Percentiles rank a stretch among this genome's conserved stretches.
phyloP scores from a whole-genome alignment of 2,113 vertebrate genomes.

The Callopanchax toddi region DNA sequence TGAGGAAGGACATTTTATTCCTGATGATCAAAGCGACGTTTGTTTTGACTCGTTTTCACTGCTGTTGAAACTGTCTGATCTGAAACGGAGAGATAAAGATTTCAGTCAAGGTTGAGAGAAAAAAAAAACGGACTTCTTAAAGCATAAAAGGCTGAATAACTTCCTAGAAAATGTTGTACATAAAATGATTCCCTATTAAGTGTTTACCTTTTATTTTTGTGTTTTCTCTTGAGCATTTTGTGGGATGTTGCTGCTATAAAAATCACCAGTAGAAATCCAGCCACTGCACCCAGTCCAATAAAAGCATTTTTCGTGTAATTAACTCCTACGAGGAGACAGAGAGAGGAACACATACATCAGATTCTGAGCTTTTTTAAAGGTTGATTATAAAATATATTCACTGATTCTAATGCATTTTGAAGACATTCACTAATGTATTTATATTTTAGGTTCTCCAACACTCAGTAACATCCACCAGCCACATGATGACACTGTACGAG shows the following conservation, averaged over 20 bases:
- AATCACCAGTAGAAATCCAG: conserved; percentile 64
- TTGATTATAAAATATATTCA: neutral
- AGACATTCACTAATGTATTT: too few species aligned
- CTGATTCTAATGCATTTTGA: too few species aligned
- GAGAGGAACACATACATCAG: neutral
- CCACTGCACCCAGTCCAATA: conserved; percentile 60
- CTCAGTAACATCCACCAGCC: neutral
- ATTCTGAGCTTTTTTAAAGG: neutral
- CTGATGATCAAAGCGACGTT: conserved; percentile 52
- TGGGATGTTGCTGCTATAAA: conserved; percentile 8
- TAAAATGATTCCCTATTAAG: neutral
- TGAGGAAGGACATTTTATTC: neutral
- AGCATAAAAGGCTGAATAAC: too few species aligned
- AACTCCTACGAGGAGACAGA: neutral
- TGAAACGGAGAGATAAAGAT: conserved; percentile 40
- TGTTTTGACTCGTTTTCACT: conserved; percentile 6
- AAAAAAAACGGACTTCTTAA: neutral
- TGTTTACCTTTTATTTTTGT: conserved; percentile 43
- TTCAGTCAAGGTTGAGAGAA: neutral
- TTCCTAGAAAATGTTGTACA: neutral
- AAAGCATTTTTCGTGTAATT: neutral
- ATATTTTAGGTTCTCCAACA: too few species aligned
- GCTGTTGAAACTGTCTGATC: conserved; percentile 7
- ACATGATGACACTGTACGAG: neutral
- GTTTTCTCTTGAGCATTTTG: conserved; percentile 21